Evolutionary conservation across 2,113 vertebrate genomes (phyloP).

Genomic region (Orycteropus afer): DNA sequence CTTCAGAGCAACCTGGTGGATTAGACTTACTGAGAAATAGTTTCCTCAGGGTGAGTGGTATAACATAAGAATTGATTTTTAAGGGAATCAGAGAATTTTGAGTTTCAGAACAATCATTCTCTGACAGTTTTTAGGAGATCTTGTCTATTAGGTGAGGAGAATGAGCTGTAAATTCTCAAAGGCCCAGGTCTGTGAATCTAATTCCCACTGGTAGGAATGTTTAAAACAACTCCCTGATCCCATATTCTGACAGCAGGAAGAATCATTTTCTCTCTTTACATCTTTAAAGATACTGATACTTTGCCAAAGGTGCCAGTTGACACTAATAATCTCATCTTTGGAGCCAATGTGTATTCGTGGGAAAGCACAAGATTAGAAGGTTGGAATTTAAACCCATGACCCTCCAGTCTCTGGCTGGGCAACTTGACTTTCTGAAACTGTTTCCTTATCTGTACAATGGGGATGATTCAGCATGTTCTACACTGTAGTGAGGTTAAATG

Average conservation of each 20-base stretch:
- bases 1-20: background rate
- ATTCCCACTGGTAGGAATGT: background rate
- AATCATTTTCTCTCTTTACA: fast-evolving
- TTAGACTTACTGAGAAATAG: background rate
- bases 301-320: background rate
- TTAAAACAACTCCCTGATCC: background rate
- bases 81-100: background rate
- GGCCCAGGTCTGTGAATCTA: background rate
- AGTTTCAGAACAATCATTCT: background rate
- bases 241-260: background rate
- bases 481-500: fast-evolving
- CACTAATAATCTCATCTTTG: background rate
- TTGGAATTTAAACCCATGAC: background rate
- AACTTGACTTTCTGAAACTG: background rate
- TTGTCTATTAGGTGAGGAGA: background rate
- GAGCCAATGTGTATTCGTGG: background rate
- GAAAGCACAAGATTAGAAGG: background rate
- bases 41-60: background rate
- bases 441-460: background rate
- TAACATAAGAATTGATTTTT: background rate
- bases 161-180: background rate
- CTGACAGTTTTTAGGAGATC: background rate
- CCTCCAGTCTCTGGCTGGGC: fast-evolving
- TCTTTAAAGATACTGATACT: background rate
- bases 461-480: background rate